phyloP scores from a whole-genome alignment of 2,888 invertebrate genomes.

The Dioctria linearis region DNA sequence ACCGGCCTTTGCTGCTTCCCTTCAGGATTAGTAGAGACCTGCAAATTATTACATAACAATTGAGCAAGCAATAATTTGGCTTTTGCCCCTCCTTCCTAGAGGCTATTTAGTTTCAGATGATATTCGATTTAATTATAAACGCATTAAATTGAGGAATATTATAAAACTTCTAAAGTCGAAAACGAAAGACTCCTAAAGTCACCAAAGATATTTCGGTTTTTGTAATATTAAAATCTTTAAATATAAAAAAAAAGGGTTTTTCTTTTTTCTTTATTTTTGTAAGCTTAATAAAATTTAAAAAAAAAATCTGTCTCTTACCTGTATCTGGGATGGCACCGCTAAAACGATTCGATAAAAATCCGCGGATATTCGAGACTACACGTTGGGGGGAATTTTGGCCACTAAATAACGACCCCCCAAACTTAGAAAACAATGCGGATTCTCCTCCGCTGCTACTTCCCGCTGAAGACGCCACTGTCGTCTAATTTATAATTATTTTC shows the following conservation, averaged over 20 bases:
- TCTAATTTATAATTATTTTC: constrained; percentile 43
- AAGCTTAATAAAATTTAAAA: neutral
- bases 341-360: constrained; percentile 80
- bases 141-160: too few species aligned
- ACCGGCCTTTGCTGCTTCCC: neutral
- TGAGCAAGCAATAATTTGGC: too few species aligned
- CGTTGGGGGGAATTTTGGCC: constrained; percentile 80
- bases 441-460: constrained; percentile 73
- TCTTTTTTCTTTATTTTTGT: neutral
- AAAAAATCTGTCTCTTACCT: constrained; percentile 73
- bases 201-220: too few species aligned
- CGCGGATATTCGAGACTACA: constrained; percentile 82
- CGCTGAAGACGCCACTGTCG: constrained; percentile 72
- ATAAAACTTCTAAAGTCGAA: too few species aligned
- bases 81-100: too few species aligned
- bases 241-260: too few species aligned
- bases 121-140: too few species aligned
- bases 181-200: too few species aligned
- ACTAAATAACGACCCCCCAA: constrained; percentile 79
- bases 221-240: too few species aligned
- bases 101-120: too few species aligned
- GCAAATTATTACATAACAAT: neutral
- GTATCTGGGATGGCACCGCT: constrained; percentile 80
- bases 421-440: constrained; percentile 77
- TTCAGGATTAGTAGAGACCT: neutral